Base-by-base conservation (phyloP, 2,797 vertebrate species). In the Pangasius mekongensis region DNA sequence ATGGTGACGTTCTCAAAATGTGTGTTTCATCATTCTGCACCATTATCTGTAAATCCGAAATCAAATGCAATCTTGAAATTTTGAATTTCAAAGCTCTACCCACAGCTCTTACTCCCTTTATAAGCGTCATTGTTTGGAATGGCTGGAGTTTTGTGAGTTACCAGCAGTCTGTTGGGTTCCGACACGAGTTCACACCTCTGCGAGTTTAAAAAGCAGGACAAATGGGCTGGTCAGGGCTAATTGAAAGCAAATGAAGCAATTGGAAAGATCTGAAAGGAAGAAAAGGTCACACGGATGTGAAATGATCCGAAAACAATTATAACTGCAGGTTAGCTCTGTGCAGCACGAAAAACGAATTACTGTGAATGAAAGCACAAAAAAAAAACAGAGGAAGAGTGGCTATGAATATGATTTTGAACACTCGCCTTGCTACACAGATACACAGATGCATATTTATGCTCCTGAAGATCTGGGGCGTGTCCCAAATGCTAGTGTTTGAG, bases 261-360 rank as follows among this genome's bases (percentile, higher is more conserved):
- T 78, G 52, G 58, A 47, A 69, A 58, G 56, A 77, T 56, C 22
- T 3, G 56, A 56, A 77, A 39, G 60, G 33, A 77, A 78, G 62
- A 58, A 69, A 88, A 88, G 83, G 74, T 80, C 83, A 88, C 49
- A 49, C 8, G 30, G 60, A 49, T 64, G 69, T 30, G 80, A 87
- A 87, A 83, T 43, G 58, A 67, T 78, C 49, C 16, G 33, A 14
- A 88, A 88, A 77, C 47, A 22, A 56, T 43, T 84, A 54, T 8
- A 47, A 30, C 8, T 56, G 22, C 82, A 76, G 24, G 36, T 84
- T 66, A n/a, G 56, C 39, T 33, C 7, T 3, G 36, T 14, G n/a
- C 30, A 56, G 66, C 66, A 2, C 4, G n/a, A 69, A 49, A 85
- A 85, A 85, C 3, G 20, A n/a, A 54, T 39, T 54, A 27, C 3